These are phyloP conservation scores for Netelia melanura DNA, from an alignment of 2,888 invertebrate genomes.

Conservation along the genomic window DNA sequence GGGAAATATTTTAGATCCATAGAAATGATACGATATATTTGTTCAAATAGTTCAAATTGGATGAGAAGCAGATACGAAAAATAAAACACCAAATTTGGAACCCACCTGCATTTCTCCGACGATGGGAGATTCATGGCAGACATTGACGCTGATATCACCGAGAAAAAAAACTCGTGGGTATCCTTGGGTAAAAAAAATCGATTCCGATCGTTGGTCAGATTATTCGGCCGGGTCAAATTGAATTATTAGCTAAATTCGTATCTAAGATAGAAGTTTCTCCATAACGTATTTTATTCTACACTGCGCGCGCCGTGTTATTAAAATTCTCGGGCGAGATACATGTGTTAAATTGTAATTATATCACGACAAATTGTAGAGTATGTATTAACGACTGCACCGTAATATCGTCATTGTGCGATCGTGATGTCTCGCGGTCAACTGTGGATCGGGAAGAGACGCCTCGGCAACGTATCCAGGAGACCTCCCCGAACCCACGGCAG, in stretches of 20 bases:
- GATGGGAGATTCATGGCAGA: conserved; percentile 79
- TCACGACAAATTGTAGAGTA: conserved; percentile 29
- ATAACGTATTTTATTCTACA: conserved; percentile 13
- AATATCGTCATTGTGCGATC: conserved; percentile 63
- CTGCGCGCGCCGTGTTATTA: conserved; percentile 13
- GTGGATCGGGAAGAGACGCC: conserved; percentile 68
- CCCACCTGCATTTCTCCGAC: conserved; percentile 82
- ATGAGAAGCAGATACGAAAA: background rate
- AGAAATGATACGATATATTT: background rate
- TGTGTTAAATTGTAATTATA: conserved; percentile 7
- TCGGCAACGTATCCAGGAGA: conserved; percentile 70
- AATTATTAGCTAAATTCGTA: conserved; percentile 14
- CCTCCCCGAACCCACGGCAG: conserved; percentile 54
- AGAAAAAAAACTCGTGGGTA: conserved; percentile 18
- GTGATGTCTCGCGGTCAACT: conserved; percentile 75
- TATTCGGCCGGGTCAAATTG: background rate
- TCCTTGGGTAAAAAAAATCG: conserved; percentile 5
- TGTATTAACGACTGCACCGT: conserved; percentile 44
- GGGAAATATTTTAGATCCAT: background rate
- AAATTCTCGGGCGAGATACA: background rate
- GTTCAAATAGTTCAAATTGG: background rate
- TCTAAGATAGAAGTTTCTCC: background rate
- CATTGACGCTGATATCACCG: conserved; percentile 72
- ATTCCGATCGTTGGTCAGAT: background rate
- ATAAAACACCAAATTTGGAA: conserved; percentile 20